Evolutionary conservation across 2,888 invertebrate genomes (phyloP).

Genomic region (Phaedon cochleariae): DNA sequence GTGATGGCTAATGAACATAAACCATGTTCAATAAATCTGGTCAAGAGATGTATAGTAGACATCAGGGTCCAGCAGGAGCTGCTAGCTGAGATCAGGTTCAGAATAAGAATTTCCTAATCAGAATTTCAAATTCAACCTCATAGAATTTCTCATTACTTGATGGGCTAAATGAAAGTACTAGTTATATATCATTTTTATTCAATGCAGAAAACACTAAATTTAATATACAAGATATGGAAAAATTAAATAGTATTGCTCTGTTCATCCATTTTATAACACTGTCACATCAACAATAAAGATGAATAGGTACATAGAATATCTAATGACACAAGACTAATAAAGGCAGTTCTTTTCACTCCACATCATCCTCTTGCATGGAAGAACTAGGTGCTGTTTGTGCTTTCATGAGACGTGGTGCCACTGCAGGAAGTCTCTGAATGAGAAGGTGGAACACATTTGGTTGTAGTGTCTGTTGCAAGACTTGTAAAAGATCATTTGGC

Average conservation of each 20-base stretch:
- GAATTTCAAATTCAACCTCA: too few species aligned
- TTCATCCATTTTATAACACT: slow-evolving; percentile 45
- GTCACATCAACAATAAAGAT: slow-evolving; percentile 35
- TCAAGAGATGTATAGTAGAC: too few species aligned
- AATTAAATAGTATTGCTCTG: slow-evolving; percentile 43
- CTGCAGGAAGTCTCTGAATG: slow-evolving; percentile 80
- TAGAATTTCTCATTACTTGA: too few species aligned
- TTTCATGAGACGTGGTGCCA: slow-evolving; percentile 60
- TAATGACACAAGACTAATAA: slow-evolving; percentile 47
- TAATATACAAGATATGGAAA: slow-evolving; percentile 43
- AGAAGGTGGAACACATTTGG: slow-evolving; percentile 92
- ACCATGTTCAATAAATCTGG: too few species aligned
- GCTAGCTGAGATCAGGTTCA: too few species aligned
- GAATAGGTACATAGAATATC: slow-evolving; percentile 41
- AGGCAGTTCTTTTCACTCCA: slow-evolving; percentile 53
- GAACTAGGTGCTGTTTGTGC: slow-evolving; percentile 47
- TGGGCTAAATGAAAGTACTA: slow-evolving; percentile 14
- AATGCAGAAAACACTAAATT: slow-evolving; percentile 28
- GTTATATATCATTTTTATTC: slow-evolving; percentile 8
- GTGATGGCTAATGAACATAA: too few species aligned
- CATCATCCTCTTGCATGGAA: slow-evolving; percentile 59
- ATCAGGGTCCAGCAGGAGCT: too few species aligned
- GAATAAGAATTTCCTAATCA: too few species aligned
- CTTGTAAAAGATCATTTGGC: slow-evolving; percentile 85
- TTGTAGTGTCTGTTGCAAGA: slow-evolving; percentile 93